A percentile compares a stretch with the other conserved stretches of the same genome.
Evolutionary conservation across 2,888 invertebrate species (phyloP).

Genomic region (Belgica antarctica): DNA sequence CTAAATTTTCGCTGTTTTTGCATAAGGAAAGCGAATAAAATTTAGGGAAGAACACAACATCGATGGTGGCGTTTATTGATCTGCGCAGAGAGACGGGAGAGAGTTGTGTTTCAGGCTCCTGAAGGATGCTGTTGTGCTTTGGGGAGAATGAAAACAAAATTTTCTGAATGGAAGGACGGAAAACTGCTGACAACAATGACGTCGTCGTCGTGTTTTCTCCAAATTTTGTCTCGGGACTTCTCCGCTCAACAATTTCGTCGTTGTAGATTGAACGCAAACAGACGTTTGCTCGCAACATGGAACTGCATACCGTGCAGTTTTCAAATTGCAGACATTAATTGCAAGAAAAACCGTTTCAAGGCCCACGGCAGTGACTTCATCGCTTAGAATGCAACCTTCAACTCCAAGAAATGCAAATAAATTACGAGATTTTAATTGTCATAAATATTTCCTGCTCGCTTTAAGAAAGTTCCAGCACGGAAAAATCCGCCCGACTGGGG

Average conservation of each 20-base stretch:
- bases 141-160: neutral
- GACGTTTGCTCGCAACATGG: neutral
- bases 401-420: slow-evolving; percentile 14
- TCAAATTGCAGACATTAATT: neutral
- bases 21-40: neutral
- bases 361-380: neutral
- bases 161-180: neutral
- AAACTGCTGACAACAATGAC: neutral
- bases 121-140: slow-evolving; percentile 18
- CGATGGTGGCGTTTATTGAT: neutral
- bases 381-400: neutral
- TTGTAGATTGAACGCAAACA: neutral
- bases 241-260: neutral
- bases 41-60: slow-evolving; percentile 18
- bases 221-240: neutral
- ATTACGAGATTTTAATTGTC: slow-evolving; percentile 18
- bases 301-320: slow-evolving; percentile 6
- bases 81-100: slow-evolving; percentile 28
- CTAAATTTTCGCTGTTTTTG: too few species aligned
- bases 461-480: neutral
- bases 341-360: slow-evolving; percentile 6
- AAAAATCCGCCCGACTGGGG: neutral
- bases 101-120: slow-evolving; percentile 4
- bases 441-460: slow-evolving; percentile 21
- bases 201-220: neutral